Base-by-base conservation (phyloP, 2,113 vertebrate genomes). In the Semicossyphus pulcher region DNA sequence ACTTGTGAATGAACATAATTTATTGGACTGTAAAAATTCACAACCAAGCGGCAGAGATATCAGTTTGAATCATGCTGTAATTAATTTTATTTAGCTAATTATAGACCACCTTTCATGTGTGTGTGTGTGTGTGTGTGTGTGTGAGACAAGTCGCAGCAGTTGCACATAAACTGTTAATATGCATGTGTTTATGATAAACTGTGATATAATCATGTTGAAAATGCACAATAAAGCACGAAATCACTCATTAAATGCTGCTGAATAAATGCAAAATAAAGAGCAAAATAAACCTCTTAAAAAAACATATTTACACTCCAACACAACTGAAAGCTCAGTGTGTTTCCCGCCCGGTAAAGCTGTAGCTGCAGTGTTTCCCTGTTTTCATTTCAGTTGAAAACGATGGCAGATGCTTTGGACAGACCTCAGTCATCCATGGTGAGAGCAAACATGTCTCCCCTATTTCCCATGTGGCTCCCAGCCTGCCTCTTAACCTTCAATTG, bases 401-500 rank as follows among this genome's bases (percentile, higher is more conserved):
- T 15, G 28, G 47, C 53, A 74, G 53, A 73, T 65, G 77, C 72
- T 72, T 78, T 61, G 52, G 71, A 61, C 39, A 8, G 63, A 73
- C 37, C 39, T 68, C 60, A 34, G 66, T 58, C 78, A 72, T 34
- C 78, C 76, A 63, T 67, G 53, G 52, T 73, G 64, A 72, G 51
- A 61, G 56, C 61, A 70, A 89, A 88, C 47, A 80, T 63, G 64
- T 74, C 75, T 7, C 48, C 58, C 45, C 26, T 44, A 3, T 74
- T 74, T 86, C 84, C 56, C 80, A 75, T 67, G 82, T 77, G 65
- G 73, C 78, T 74, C 64, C 9, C 3, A 70, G 64, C 32, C 58
- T 59, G 45, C 72, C 75, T 85, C 78, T 81, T 76, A 85, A 81
- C 80, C 81, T 80, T 82, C 79, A 76, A 63, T 84, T 87, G 81